A percentile compares a stretch with the other conserved stretches of the same genome.
Evolutionary conservation across 2,113 vertebrate genomes (phyloP).

Genomic region (Chitala chitala): DNA sequence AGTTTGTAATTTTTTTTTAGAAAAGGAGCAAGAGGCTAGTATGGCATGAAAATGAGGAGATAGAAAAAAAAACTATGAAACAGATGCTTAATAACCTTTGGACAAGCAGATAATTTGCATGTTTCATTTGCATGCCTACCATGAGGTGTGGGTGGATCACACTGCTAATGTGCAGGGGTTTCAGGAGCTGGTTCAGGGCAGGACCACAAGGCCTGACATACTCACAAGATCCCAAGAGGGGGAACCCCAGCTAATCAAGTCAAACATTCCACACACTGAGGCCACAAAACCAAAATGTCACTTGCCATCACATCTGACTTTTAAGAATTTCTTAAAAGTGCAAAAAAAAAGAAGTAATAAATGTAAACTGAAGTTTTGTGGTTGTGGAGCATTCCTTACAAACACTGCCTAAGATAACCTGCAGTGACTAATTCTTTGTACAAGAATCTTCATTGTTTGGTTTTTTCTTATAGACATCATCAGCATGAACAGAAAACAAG

Average conservation of each 20-base stretch:
- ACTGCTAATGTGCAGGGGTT: background rate
- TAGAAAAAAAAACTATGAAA: background rate
- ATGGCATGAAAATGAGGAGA: background rate
- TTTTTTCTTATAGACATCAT: too few species aligned
- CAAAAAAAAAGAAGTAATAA: too few species aligned
- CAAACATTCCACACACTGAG: slow-evolving; percentile 7
- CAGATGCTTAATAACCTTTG: slow-evolving; percentile 2
- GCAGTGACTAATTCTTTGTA: too few species aligned
- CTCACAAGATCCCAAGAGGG: background rate
- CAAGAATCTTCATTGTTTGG: too few species aligned
- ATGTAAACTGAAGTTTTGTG: too few species aligned
- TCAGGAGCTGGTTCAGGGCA: background rate
- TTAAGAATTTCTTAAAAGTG: too few species aligned
- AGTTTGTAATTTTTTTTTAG: background rate
- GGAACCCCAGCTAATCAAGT: slow-evolving; percentile 14
- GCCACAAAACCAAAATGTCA: slow-evolving; percentile 21
- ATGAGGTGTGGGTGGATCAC: background rate
- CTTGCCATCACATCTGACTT: background rate
- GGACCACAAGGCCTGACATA: background rate
- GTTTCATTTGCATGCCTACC: background rate
- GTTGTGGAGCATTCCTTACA: too few species aligned
- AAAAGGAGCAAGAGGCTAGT: background rate
- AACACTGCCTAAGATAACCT: too few species aligned
- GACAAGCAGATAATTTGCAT: slow-evolving; percentile 13
- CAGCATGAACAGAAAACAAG: too few species aligned